Conservation (phyloP, 2,113 vertebrate species). For the Tragelaphus scriptus region DNA sequence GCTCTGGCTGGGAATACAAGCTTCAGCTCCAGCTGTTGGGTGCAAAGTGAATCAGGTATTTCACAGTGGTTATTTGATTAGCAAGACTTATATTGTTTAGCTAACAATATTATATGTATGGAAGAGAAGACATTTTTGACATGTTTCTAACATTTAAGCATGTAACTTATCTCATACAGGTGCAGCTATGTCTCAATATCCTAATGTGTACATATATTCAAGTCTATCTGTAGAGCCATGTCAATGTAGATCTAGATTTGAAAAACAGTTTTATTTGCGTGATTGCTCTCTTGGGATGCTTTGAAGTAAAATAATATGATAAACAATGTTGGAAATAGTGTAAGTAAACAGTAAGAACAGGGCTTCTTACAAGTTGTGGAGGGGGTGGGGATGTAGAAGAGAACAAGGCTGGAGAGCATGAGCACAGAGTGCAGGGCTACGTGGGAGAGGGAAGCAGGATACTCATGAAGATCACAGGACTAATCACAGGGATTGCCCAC, state of each 20-base stretch:
- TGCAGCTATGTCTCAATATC: background rate
- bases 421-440: background rate
- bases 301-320: conserved; percentile 40
- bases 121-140: conserved; percentile 41
- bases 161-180: conserved; percentile 31
- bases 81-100: conserved; percentile 79
- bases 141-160: conserved; percentile 50
- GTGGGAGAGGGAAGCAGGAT: background rate
- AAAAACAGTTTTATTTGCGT: conserved; percentile 15
- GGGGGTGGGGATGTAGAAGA: background rate
- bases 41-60: conserved; percentile 86
- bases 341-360: background rate
- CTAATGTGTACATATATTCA: background rate
- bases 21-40: conserved; percentile 82
- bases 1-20: conserved; percentile 81
- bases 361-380: background rate
- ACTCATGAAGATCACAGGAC: conserved; percentile 60
- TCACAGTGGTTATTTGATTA: conserved; percentile 84
- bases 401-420: background rate
- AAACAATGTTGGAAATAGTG: background rate
- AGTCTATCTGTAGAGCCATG: background rate
- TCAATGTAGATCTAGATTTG: background rate
- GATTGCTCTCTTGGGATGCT: conserved; percentile 26
- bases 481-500: conserved; percentile 61
- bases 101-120: conserved; percentile 52